phyloP scores from a whole-genome alignment of 2,797 vertebrate genomes.

The Clamator glandarius region DNA sequence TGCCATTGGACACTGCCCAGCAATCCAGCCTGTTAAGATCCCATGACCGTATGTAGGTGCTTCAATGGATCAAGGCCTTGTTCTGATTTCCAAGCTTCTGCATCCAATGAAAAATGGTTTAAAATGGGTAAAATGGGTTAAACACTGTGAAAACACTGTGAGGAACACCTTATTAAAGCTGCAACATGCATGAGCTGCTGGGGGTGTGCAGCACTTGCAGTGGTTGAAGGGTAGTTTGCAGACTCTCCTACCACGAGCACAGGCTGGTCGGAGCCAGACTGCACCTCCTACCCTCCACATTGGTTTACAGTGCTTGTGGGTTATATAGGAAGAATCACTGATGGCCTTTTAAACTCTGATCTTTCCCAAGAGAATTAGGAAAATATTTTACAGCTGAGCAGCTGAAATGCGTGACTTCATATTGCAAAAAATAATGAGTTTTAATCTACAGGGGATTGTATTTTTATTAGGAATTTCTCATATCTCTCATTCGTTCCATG shows the following conservation, averaged over 20 bases:
- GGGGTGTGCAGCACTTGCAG: rapidly evolving
- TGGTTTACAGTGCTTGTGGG: not conserved
- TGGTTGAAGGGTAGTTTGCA: rapidly evolving
- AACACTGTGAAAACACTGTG: not conserved
- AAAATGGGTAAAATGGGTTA: not conserved
- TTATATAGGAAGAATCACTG: not conserved
- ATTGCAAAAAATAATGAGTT: conserved; percentile 7
- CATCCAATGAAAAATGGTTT: not conserved
- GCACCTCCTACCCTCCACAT: not conserved
- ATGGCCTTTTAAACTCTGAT: not conserved
- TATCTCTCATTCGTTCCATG: conserved; percentile 8
- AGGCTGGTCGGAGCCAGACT: not conserved
- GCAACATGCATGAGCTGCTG: not conserved
- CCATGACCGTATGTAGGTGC: rapidly evolving
- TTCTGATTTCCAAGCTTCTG: not conserved
- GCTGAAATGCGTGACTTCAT: conserved; percentile 20
- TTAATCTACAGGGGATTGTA: conserved; percentile 23
- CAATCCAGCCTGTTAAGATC: no score
- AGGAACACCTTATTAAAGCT: not conserved
- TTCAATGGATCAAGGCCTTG: not conserved
- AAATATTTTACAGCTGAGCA: not conserved
- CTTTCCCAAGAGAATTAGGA: not conserved
- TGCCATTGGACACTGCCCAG: no score
- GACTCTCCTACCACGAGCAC: not conserved
- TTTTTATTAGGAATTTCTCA: conserved; percentile 30